Evolutionary conservation across 1,140 invertebrate species (phyloP), one percentile per base, ranked within the genome.

Genomic region (Pissodes strobi): DNA sequence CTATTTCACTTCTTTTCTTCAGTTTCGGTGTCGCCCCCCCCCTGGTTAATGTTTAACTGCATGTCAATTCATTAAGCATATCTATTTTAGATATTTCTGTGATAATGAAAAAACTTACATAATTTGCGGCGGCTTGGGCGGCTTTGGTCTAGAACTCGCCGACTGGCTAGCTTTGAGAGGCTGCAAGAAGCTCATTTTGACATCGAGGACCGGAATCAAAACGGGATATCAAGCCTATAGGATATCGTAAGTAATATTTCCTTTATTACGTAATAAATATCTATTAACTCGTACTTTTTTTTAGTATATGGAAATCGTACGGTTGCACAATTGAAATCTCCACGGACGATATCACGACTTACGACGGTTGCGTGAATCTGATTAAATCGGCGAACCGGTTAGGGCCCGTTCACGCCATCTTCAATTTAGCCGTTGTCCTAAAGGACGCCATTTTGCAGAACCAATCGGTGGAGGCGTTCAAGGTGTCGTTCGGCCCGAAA

Each of bases 141-240:
- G 93, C 1, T 94, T 98, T 76, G 94, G 94, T 27, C 80, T 98
- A n/a, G 94, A 97, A 76, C 74, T 97, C 41, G 86, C 87, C 2
- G 88, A 94, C 73, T 97, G 94, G 93, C 80, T 97, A 58, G 83
- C 92, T 12, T 74, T 89, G 21, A 82, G 92, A 72, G 94, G 93
- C 1, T 91, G 88, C 5, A 86, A 80, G 60, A 89, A 89, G 70
- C 68, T 98, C 0, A 80, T 96, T 1, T 79, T 97, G 0, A 92
- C 88, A 0, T 94, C 92, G 1, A 83, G 93, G 67, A 84, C 83
- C 55, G 92, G 93, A 18, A 77, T 94, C 9, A 82, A 77, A 45
- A 91, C 87, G 66, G 91, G 92, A 8, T 96, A 94, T 77, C 93
- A 96, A 79, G 75, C 82, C 1, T 82, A 82, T 10, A 77, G 87